Base-by-base conservation (phyloP, 2,888 invertebrate genomes). In the Drosophila hamatofila region DNA sequence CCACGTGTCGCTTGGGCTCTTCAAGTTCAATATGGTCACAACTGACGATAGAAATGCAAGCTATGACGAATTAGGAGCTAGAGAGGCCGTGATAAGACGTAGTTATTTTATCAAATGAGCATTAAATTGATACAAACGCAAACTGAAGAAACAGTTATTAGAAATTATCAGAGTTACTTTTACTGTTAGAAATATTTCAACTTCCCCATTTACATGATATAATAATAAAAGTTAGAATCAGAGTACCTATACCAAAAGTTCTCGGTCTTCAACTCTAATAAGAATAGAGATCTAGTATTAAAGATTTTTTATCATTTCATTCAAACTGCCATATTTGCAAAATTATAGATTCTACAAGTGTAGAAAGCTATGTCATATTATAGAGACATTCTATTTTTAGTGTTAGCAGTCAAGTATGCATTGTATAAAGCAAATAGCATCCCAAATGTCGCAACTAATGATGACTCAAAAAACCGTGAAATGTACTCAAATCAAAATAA, bases 11-110 rank as follows among this genome's bases (percentile, higher is more conserved):
- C 52, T 73, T 70, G 57, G 30, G 48, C 58, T 54, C 37, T 73
- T 83, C 81, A 89, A 87, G 83, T 88, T 86, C 83, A 85, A 72
- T 71, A 79, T 81, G 81, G 81, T 72, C 68, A 16, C 68, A 59
- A 78, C 66, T 69, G 84, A 70, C 64, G 64, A 77, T 63, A 61
- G 66, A 48, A 68, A 42, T 76, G 48, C 44, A 49, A 55, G 62
- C 56, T 35, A 49, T 73, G 52, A 41, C 76, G 67, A 84, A 87
- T 72, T 57, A 52, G 54, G 44, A 35, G 42, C 30, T 18, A 21
- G 16, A 23, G 56, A 44, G 21, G 25, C 12, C 7, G 33, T 12
- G 41, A 52, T 21, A 48, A 23, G 33, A 51, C 33, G 51, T 3
- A 12, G 25, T 61, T 49, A 23, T 21, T 30, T 57, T 70, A 39